Evolutionary conservation across 2,888 invertebrate species (phyloP), one percentile per base, ranked within the genome.

Genomic region (Alloplasta piceator): DNA sequence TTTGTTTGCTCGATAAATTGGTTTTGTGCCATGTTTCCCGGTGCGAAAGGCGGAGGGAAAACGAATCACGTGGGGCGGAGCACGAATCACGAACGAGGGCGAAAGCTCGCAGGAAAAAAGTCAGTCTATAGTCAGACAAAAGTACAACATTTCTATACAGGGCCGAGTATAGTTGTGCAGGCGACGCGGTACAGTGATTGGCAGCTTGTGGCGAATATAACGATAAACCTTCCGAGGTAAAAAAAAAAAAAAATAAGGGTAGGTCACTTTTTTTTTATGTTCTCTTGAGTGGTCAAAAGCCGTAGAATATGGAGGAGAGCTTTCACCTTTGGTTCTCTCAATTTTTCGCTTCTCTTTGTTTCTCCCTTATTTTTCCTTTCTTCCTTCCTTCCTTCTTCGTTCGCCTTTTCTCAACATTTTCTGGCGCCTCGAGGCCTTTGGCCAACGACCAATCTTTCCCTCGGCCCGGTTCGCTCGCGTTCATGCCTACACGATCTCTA

Each of bases 1-100:
- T 16, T 63, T 75, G 74, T 75, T 67, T 75, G 74, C 41, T 67
- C 74, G 67, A 75, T 67, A 67, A 58, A 67, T 75, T 75, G 67
- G 60, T 75, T 75, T 67, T 75, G 48, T 56, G 46, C 43, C 38
- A 7, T 36, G 39, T 75, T 7, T 4, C 14, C 39, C 39, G 39
- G 46, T 52, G 46, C 26, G 26, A 2, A 1, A 26, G 26, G 26
- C 26, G 26, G 26, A 26, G 26, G 3, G 26, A 26, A 26, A 26
- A 1, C 26, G 26, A 26, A 26, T 26, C 26, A 26, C 26, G 26
- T 26, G 26, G 26, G 26, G 26, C 3, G 26, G 26, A 26, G 26
- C 26, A 26, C 26, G 26, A 26, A 26, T 2, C 26, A 26, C 3
- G 26, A 26, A 26, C 26, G 26, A 26, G 36, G 74, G 26, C 5